Conservation (phyloP, 2,888 invertebrate genomes). For the Drosophila melanosoma region DNA sequence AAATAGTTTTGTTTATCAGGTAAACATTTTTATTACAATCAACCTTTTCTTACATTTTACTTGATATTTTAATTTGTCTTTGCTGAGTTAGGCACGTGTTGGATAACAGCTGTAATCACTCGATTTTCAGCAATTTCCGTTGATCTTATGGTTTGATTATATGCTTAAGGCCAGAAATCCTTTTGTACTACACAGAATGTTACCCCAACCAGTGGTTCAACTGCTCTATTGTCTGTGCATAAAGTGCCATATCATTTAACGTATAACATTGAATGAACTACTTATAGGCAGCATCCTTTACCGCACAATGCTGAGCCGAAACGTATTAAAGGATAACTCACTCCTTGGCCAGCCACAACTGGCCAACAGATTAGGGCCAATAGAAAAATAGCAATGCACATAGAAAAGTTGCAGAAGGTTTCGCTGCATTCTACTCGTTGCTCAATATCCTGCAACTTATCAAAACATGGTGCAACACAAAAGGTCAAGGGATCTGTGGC, state of each 20-base stretch:
- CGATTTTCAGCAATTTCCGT: conserved; percentile 2
- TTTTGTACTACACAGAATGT: conserved; percentile 8
- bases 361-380: conserved; percentile 39
- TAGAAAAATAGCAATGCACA: conserved; percentile 28
- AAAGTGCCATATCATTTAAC: conserved; percentile 53
- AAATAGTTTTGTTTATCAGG: not conserved
- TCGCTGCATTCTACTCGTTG: conserved; percentile 21
- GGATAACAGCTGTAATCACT: conserved; percentile 15
- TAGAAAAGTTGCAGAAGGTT: conserved; percentile 32
- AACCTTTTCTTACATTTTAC: not conserved
- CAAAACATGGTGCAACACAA: conserved; percentile 53
- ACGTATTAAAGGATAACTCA: conserved; percentile 53
- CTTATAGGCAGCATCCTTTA: conserved; percentile 38
- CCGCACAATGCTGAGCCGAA: conserved; percentile 13
- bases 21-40: not conserved
- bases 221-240: conserved; percentile 12
- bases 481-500: conserved; percentile 68
- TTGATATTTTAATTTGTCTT: not conserved
- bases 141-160: conserved; percentile 32
- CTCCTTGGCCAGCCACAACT: conserved; percentile 38
- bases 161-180: conserved; percentile 8
- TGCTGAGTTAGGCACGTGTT: conserved; percentile 12
- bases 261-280: conserved; percentile 28
- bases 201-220: not conserved
- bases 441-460: conserved; percentile 54